Base-by-base conservation (phyloP, 2,797 vertebrate species). In the Trachops cirrhosus region DNA sequence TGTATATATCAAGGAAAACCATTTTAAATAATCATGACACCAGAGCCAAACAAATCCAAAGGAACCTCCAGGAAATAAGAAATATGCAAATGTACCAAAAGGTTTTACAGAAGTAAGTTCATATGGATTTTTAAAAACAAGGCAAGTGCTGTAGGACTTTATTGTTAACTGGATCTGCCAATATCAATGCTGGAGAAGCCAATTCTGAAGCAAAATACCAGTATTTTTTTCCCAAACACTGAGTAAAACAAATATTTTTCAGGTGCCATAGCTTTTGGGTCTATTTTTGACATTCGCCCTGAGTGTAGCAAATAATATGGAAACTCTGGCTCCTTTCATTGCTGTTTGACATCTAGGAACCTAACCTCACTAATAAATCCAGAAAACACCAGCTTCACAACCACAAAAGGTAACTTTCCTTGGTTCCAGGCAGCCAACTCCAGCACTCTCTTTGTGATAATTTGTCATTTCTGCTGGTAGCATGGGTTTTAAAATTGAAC, bases 211-310 rank as follows among this genome's bases (percentile, higher is more conserved):
- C 48, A 54, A 95, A 83, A 88, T 78, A 75, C 59, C 97, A 29
- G 19, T 85, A 41, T 75, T 97, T 64, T 84, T 86, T 74, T 94
- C 92, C 89, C 85, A 97, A 97, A 95, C 88, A 87, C 52, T 92
- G 94, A 96, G 92, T 96, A 93, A 95, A 96, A 95, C 95, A 93
- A 97, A 88, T 96, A 37, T 79, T 97, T 94, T 57, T 82, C 74
- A 71, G n/a, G 79, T 94, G 21, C 85, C 84, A 95, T 96, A 94
- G 97, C 89, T 96, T 96, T 83, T 16, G 82, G 59, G 44, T 95
- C 88, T 91, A 54, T 96, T 96, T 93, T 95, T 82, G 18, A 94
- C 46, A 67, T 18, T 70, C 24, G 91, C 52, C 73, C 50, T 86
- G 87, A 95, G 83, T 37, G 39, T 12, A 94, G 48, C 67, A 92